A percentile compares a stretch with the other conserved stretches of the same genome.
Conservation (phyloP, 2,888 invertebrate genomes). For the Eustalomyia histrio region DNA sequence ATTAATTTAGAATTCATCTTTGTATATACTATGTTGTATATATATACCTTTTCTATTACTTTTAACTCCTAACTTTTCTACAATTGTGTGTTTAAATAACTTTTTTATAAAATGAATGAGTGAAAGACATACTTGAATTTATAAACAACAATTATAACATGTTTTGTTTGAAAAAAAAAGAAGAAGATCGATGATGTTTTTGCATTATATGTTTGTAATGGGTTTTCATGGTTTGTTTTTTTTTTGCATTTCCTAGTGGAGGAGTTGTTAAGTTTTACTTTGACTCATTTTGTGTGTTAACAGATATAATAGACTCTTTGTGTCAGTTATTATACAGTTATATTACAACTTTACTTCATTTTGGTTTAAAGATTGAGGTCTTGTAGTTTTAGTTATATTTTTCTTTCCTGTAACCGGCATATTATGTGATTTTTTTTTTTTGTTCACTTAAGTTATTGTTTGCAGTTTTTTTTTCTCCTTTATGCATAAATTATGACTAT, state of each 20-base stretch:
- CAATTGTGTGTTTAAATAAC: not conserved
- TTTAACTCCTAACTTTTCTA: not conserved
- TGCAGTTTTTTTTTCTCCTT: not conserved
- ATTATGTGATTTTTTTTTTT: slow-evolving; percentile 21
- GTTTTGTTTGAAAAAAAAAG: slow-evolving; percentile 17
- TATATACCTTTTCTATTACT: not conserved
- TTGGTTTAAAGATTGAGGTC: slow-evolving; percentile 38
- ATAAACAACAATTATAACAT: slow-evolving; percentile 53
- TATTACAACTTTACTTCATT: slow-evolving; percentile 18
- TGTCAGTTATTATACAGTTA: slow-evolving; percentile 40
- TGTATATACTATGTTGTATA: not conserved
- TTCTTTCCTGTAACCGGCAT: slow-evolving; percentile 18
- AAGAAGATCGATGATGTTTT: slow-evolving; percentile 13
- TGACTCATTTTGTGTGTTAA: not conserved
- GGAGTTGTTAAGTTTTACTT: slow-evolving; percentile 17
- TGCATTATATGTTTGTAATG: not conserved
- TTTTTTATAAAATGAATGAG: slow-evolving; percentile 9
- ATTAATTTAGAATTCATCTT: slow-evolving; percentile 51
- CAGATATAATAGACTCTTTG: slow-evolving; percentile 1
- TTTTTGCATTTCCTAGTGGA: slow-evolving; percentile 16
- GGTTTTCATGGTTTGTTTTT: not conserved
- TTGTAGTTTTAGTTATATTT: slow-evolving; percentile 25
- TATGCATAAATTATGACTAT: slow-evolving; percentile 46
- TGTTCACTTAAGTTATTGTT: not conserved
- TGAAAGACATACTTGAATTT: slow-evolving; percentile 35